phyloP scores from a whole-genome alignment of 2,113 vertebrate genomes.

The Actinemys pallida region DNA sequence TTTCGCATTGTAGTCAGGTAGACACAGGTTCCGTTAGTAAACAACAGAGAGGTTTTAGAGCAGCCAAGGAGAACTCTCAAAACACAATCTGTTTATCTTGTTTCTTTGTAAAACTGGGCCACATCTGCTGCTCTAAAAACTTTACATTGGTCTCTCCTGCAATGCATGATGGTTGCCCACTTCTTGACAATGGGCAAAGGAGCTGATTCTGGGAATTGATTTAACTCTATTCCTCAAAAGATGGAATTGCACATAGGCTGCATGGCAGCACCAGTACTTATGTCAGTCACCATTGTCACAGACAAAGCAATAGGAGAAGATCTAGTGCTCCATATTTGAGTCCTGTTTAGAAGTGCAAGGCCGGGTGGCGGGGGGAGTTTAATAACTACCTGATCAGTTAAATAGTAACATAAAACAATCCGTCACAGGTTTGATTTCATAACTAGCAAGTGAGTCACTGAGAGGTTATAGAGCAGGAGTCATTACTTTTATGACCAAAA shows the following conservation, averaged over 20 bases:
- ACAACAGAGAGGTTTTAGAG: constrained; percentile 64
- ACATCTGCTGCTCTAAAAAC: constrained; percentile 75
- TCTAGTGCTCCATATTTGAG: not conserved
- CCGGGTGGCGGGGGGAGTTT: not conserved
- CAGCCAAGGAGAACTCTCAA: constrained; percentile 65
- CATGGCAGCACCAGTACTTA: not conserved
- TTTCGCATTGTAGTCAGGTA: not conserved
- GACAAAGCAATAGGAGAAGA: not conserved
- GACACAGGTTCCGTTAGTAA: constrained; percentile 56
- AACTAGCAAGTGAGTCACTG: not conserved
- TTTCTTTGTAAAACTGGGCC: constrained; percentile 59
- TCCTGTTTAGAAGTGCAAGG: too few species aligned
- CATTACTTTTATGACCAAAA: too few species aligned
- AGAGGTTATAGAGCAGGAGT: not conserved
- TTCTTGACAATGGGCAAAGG: not conserved
- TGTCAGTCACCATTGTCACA: not conserved
- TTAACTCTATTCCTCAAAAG: not conserved
- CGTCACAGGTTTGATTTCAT: not conserved
- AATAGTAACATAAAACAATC: not conserved
- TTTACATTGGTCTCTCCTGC: constrained; percentile 50
- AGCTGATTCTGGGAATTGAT: not conserved
- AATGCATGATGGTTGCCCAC: not conserved
- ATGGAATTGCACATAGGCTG: not conserved
- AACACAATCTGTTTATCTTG: constrained; percentile 66
- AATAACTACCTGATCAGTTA: not conserved